Percentiles rank a stretch among this genome's conserved stretches.
Evolutionary conservation across 2,888 invertebrate genomes (phyloP).

Genomic region (Lochmaea crataegi): DNA sequence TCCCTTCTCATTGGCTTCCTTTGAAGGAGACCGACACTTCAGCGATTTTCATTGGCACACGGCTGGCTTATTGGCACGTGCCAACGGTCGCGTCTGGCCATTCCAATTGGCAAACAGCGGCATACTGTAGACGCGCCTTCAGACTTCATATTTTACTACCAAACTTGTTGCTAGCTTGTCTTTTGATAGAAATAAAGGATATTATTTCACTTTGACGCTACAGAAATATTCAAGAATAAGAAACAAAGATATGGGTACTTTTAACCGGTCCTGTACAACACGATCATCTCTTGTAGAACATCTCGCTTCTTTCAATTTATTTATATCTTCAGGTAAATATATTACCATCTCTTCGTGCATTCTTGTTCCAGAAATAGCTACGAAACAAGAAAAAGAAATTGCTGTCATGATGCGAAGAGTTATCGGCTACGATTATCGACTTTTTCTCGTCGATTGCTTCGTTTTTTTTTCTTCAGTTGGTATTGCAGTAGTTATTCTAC

Average conservation of each 20-base stretch:
- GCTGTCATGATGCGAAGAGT: slow-evolving; percentile 23
- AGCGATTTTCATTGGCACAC: too few relatives aligned
- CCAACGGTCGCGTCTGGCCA: too few relatives aligned
- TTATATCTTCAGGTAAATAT: slow-evolving; percentile 38
- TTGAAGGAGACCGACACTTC: too few relatives aligned
- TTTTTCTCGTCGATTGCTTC: slow-evolving; percentile 33
- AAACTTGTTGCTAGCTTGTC: too few relatives aligned
- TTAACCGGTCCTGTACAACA: slow-evolving; percentile 21
- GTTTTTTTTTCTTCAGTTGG: neutral
- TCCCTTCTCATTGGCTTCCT: too few relatives aligned
- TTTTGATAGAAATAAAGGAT: too few relatives aligned
- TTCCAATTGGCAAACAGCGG: too few relatives aligned
- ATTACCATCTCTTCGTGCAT: slow-evolving; percentile 27
- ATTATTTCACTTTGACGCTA: too few relatives aligned
- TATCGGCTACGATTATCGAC: slow-evolving; percentile 21
- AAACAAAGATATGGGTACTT: neutral
- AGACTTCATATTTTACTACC: too few relatives aligned
- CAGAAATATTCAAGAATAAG: too few relatives aligned
- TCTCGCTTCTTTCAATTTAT: slow-evolving; percentile 35
- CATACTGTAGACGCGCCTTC: too few relatives aligned
- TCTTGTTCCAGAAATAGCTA: slow-evolving; percentile 40
- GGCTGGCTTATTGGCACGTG: too few relatives aligned
- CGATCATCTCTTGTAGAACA: slow-evolving; percentile 24
- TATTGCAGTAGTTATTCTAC: neutral
- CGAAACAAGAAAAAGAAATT: slow-evolving; percentile 29